Base-by-base conservation (phyloP, 2,113 vertebrate species). In the Pollachius pollachius region DNA sequence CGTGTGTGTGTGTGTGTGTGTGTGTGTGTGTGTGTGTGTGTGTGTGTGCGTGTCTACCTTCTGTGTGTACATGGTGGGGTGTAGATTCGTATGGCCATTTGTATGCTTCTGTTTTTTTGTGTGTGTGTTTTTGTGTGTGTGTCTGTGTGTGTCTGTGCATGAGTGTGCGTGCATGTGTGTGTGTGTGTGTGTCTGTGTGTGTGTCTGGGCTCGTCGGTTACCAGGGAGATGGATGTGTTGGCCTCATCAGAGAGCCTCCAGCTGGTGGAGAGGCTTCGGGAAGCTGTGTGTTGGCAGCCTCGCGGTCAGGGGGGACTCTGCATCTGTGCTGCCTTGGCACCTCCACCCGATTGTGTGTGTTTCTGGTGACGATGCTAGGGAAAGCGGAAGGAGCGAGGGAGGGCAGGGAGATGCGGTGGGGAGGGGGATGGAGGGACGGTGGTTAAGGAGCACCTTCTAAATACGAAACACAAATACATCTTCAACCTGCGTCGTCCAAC, bases 221-320 rank as follows among this genome's bases (percentile, higher is more conserved):
- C 92, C 88, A 91, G 88, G 91, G 92, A 92, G 92, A 93, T 93
- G 89, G 89, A 91, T 90, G 90, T 90, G 90, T 91, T 91, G 92
- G 90, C 92, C 90, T 91, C 89, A 91, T 92, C 90, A 92, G 87
- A 87, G 85, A 86, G 89, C 89, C 91, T 91, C 92, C 92, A 93
- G 92, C 92, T 93, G 92, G 92, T 92, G 90, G 82, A 88, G 86
- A 88, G 88, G 90, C 89, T 90, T 92, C 87, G 12, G 91, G 89
- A 91, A 90, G 88, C 89, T 82, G 71, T 73, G 84, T 90, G 85
- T 93, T 93, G 92, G 92, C 92, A 93, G 85, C 84, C 83, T 65
- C 75, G 75, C 70, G 90, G 90, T 93, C 92, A 93, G 91, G 90
- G 90, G 92, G 92, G 92, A 93, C 91, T 90, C 92, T 92, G 91